A percentile compares a stretch with the other conserved stretches of the same genome.
Evolutionary conservation across 2,113 vertebrate species (phyloP).

Genomic region (Ia io): DNA sequence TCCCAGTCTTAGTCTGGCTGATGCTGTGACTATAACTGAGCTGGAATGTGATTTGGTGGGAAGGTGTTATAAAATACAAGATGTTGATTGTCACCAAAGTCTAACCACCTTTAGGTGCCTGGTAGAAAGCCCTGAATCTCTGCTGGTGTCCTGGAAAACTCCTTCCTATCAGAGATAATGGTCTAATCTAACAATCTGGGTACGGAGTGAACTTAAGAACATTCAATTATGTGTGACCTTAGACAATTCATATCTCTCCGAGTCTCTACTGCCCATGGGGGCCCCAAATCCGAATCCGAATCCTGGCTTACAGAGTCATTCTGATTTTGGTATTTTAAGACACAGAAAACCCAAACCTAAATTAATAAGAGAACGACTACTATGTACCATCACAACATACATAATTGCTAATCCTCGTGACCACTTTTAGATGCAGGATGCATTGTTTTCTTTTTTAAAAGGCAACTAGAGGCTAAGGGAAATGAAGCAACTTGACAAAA

Average conservation of each 20-base stretch:
- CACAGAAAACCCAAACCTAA: background rate
- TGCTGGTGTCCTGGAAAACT: background rate
- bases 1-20: background rate
- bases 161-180: background rate
- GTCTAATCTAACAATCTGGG: background rate
- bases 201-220: background rate
- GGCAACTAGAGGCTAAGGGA: background rate
- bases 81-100: background rate
- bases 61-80: background rate
- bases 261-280: background rate
- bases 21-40: background rate
- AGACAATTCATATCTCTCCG: background rate
- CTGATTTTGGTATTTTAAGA: background rate
- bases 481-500: background rate
- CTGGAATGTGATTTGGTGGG: background rate
- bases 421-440: background rate
- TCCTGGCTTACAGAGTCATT: background rate
- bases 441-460: background rate
- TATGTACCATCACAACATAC: background rate
- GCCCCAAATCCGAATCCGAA: background rate
- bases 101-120: background rate
- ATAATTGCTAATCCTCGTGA: background rate
- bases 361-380: background rate
- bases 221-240: no score
- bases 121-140: background rate